Evolutionary conservation across 2,888 invertebrate genomes (phyloP).

Genomic region (Orthosia incerta): DNA sequence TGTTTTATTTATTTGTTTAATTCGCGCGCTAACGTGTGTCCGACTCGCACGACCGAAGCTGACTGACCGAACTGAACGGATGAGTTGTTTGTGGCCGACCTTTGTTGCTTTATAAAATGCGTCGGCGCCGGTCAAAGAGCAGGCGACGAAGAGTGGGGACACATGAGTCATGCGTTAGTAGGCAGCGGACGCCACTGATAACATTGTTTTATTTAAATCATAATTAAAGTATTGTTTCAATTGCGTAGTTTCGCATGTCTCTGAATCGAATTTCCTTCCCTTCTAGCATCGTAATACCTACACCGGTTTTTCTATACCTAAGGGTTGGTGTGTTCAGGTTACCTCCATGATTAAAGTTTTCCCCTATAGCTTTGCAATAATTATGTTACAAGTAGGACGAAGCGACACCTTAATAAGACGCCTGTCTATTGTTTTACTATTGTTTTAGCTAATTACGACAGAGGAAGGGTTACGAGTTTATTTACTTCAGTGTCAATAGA

Average conservation of each 20-base stretch:
- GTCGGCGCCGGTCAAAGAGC: constrained; percentile 85
- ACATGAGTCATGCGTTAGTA: constrained; percentile 32
- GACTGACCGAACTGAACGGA: constrained; percentile 78
- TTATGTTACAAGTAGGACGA: too few species aligned
- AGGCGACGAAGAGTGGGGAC: constrained; percentile 60
- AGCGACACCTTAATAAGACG: too few species aligned
- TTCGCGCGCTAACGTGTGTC: constrained; percentile 84
- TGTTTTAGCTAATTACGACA: too few species aligned
- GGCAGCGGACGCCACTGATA: constrained; percentile 8
- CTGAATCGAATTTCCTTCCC: not conserved
- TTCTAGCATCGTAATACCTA: not conserved
- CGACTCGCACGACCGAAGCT: constrained; percentile 83
- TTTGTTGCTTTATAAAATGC: constrained; percentile 86
- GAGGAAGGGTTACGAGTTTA: too few species aligned
- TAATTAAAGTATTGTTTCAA: constrained; percentile 4
- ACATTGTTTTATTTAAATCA: constrained; percentile 29
- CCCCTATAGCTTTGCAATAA: not conserved
- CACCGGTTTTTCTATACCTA: not conserved
- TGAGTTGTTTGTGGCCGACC: constrained; percentile 80
- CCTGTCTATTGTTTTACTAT: too few species aligned
- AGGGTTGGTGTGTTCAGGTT: not conserved
- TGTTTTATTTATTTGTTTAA: constrained; percentile 36
- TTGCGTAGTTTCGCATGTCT: not conserved
- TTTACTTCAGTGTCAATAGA: too few species aligned
- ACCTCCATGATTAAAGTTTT: not conserved